phyloP scores from a whole-genome alignment of 2,888 invertebrate genomes.

The Saturnia japonica region DNA sequence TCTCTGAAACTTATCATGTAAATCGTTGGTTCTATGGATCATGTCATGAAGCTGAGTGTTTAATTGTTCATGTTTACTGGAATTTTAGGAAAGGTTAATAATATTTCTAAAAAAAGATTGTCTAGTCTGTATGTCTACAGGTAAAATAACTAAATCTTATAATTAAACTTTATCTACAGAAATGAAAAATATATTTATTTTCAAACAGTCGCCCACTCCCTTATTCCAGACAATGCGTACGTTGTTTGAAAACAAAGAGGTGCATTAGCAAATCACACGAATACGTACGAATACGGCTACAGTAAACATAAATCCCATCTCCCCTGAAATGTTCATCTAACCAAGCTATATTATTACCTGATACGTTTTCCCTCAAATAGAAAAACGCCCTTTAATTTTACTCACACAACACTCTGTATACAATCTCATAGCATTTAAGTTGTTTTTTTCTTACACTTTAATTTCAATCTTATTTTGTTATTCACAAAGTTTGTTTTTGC shows the following conservation, averaged over 20 bases:
- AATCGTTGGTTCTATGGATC: no score
- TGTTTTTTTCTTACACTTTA: neutral
- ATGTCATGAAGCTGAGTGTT: no score
- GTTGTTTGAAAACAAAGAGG: conserved; percentile 44
- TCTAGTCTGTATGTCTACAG: neutral
- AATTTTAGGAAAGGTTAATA: no score
- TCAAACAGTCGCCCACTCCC: conserved; percentile 21
- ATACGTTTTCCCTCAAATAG: conserved; percentile 63
- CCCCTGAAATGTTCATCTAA: conserved; percentile 59
- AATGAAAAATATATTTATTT: conserved; percentile 16
- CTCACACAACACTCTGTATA: conserved; percentile 41
- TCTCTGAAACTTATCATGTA: no score
- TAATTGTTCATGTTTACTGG: no score
- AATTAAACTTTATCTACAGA: neutral
- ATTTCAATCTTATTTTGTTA: neutral
- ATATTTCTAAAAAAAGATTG: no score
- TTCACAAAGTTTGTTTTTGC: conserved; percentile 3
- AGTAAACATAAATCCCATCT: conserved; percentile 54
- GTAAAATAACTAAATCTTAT: neutral
- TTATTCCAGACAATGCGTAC: conserved; percentile 29
- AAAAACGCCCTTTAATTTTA: conserved; percentile 69
- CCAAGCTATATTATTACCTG: conserved; percentile 64
- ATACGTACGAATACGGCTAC: conserved; percentile 38
- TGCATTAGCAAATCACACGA: conserved; percentile 42
- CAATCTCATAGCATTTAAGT: neutral